A percentile compares a stretch with the other conserved stretches of the same genome.
phyloP scores from a whole-genome alignment of 2,113 vertebrate species.

The Eidolon helvum region DNA sequence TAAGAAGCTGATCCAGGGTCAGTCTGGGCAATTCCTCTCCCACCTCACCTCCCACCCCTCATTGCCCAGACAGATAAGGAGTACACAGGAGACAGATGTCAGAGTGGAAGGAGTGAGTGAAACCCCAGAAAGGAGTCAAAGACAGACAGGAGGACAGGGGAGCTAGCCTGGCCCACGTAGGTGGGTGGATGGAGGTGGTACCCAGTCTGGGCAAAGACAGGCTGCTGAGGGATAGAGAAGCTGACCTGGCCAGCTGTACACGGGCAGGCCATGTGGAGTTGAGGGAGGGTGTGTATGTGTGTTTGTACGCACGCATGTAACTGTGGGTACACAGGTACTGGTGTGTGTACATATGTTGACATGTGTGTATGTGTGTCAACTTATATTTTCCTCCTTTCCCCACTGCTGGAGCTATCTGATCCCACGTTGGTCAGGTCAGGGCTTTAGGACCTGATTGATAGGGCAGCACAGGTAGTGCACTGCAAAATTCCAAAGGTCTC shows the following conservation, averaged over 20 bases:
- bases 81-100: constrained; percentile 68
- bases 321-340: not conserved
- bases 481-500: not conserved
- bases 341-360: not conserved
- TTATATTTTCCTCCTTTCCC: not conserved
- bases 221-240: not conserved
- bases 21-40: not conserved
- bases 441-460: not conserved
- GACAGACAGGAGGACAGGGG: constrained; percentile 40
- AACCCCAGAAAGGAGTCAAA: constrained; percentile 39
- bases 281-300: not conserved
- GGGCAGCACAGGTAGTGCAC: not conserved
- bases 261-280: not conserved
- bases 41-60: not conserved
- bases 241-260: not conserved
- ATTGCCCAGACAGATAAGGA: constrained; percentile 56
- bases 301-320: not conserved
- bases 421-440: not conserved
- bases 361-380: not conserved
- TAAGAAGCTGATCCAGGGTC: not conserved
- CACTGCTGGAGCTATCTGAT: not conserved
- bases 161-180: not conserved
- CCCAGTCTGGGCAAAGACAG: not conserved
- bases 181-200: not conserved
- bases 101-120: constrained; percentile 52